Percentiles rank a stretch among this genome's conserved stretches.
phyloP scores from a whole-genome alignment of 37 sponge, comb jelly and placozoan genomes.

The Beroe forskalii region DNA sequence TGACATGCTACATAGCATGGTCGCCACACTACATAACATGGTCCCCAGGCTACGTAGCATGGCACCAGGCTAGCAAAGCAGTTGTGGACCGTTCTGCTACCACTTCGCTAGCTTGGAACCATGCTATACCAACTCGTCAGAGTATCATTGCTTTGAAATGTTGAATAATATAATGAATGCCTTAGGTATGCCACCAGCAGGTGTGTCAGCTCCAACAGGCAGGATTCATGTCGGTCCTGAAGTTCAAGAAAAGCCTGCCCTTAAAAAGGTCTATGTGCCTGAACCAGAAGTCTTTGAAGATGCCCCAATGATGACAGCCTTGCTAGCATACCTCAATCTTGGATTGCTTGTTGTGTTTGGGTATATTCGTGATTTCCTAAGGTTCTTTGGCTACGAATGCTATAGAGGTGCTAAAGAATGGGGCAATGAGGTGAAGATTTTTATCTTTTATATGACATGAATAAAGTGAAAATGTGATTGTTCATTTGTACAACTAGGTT shows the following conservation, averaged over 20 bases:
- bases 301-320: constrained; percentile 2
- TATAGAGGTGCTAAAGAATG: constrained; percentile 28
- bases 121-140: no score
- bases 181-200: constrained; percentile 52
- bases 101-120: no score
- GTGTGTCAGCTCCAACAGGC: neutral
- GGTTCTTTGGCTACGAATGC: constrained; percentile 33
- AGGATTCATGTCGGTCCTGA: neutral
- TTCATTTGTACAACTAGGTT: neutral
- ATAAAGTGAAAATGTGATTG: neutral
- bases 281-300: constrained; percentile 46
- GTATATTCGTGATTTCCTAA: constrained; percentile 26
- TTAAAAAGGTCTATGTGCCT: neutral
- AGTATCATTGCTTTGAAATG: no score
- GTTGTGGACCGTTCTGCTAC: no score
- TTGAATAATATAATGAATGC: no score
- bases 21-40: no score
- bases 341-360: constrained; percentile 59
- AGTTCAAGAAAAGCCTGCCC: neutral
- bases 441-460: neutral
- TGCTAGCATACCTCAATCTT: constrained; percentile 58
- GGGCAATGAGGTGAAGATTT: constrained; percentile 51
- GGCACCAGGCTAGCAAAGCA: no score
- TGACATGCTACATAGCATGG: no score
- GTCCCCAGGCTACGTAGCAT: no score